Evolutionary conservation across 2,113 vertebrate genomes (phyloP).

Genomic region (Megatriorchis doriae): DNA sequence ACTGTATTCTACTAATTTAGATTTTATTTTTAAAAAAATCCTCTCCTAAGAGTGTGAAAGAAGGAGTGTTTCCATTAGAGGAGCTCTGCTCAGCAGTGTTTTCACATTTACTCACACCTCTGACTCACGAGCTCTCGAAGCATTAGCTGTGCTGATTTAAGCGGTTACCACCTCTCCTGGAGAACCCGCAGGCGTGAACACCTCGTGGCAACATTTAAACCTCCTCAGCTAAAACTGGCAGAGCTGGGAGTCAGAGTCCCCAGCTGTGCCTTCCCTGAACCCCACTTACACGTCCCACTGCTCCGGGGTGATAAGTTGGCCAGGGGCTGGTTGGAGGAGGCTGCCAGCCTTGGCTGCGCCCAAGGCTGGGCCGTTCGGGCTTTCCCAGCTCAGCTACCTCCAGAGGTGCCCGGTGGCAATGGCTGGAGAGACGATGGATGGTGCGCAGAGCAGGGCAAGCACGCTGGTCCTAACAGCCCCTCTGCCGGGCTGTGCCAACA

Average conservation of each 20-base stretch:
- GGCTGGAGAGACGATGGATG: not conserved
- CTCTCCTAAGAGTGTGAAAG: not conserved
- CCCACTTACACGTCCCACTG: fast-evolving
- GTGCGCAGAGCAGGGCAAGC: not conserved
- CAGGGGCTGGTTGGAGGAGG: not conserved
- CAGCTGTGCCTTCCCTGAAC: not conserved
- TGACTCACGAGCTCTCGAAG: not conserved
- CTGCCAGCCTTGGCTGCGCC: not conserved
- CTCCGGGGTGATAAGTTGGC: not conserved
- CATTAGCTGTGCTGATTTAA: not conserved
- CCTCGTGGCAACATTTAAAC: fast-evolving
- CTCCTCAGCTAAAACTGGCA: not conserved
- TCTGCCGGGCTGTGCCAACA: fast-evolving
- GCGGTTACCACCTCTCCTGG: not conserved
- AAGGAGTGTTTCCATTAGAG: not conserved
- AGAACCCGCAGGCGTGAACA: not conserved
- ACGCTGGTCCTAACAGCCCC: not conserved
- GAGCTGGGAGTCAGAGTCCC: not conserved
- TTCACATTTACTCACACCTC: not conserved
- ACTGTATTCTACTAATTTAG: not conserved
- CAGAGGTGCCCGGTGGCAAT: not conserved
- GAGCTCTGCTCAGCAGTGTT: not conserved
- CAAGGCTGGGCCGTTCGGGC: fast-evolving
- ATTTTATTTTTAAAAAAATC: not conserved
- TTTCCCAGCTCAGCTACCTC: not conserved